phyloP scores from a whole-genome alignment of 2,888 invertebrate genomes.

The Halocaridina rubra region DNA sequence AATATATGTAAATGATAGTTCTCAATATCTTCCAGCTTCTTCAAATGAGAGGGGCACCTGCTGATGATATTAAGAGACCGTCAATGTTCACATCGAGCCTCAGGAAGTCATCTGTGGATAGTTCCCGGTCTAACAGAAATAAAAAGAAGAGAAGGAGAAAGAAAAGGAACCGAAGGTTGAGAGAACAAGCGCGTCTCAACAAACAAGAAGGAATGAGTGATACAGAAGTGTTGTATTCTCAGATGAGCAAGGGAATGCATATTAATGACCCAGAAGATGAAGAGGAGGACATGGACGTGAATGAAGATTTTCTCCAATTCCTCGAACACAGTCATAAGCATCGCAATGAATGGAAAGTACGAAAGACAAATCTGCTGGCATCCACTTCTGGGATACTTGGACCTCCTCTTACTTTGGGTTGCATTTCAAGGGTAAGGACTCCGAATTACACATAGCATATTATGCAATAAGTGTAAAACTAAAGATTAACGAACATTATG shows the following conservation, averaged over 20 bases:
- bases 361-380: too few relatives aligned
- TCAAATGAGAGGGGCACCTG: too few relatives aligned
- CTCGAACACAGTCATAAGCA: conserved; percentile 33
- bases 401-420: too few relatives aligned
- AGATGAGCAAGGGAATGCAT: conserved; percentile 33
- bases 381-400: too few relatives aligned
- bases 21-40: too few relatives aligned
- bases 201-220: conserved; percentile 18
- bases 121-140: not conserved
- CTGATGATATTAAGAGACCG: too few relatives aligned
- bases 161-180: not conserved
- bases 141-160: conserved; percentile 4
- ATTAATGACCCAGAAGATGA: conserved; percentile 26
- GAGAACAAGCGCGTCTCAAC: not conserved
- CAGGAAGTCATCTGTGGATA: not conserved
- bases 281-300: conserved; percentile 31
- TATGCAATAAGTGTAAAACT: too few relatives aligned
- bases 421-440: too few relatives aligned
- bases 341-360: conserved; percentile 26
- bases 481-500: too few relatives aligned
- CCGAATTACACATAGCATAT: too few relatives aligned
- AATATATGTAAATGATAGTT: too few relatives aligned
- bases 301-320: conserved; percentile 33
- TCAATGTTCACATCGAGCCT: not conserved
- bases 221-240: conserved; percentile 28